These are phyloP conservation scores for Elephas maximus DNA, from an alignment of 2,113 vertebrate species.

Conservation along the genomic window DNA sequence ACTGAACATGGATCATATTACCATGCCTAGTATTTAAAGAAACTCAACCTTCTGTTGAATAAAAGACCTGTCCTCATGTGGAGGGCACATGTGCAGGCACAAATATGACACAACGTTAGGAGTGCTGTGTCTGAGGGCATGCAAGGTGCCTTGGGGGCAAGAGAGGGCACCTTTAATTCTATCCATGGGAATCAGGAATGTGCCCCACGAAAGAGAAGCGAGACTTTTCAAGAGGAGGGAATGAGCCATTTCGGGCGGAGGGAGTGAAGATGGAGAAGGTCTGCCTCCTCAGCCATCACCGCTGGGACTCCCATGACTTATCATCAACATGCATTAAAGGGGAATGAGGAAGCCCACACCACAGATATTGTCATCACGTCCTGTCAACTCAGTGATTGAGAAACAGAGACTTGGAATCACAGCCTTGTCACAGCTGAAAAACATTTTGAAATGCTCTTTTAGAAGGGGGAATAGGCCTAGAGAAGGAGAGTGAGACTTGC, in stretches of 20 bases:
- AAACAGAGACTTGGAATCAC: neutral
- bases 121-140: no score
- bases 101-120: accelerated
- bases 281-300: neutral
- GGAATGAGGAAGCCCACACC: neutral
- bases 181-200: neutral
- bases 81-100: neutral
- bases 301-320: no score
- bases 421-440: neutral
- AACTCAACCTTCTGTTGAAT: neutral
- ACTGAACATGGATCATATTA: neutral
- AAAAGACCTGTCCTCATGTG: neutral
- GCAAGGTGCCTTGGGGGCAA: neutral
- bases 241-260: neutral
- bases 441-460: accelerated
- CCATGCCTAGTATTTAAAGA: neutral
- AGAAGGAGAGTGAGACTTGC: neutral
- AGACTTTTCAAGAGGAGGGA: neutral
- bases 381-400: neutral
- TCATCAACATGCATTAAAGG: no score
- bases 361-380: neutral
- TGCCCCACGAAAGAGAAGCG: neutral
- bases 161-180: neutral
- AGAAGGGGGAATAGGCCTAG: neutral
- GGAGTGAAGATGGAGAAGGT: accelerated